Evolutionary conservation across 2,113 vertebrate genomes (phyloP), one percentile per base, ranked within the genome.

Genomic region (Telmatochromis sp.): DNA sequence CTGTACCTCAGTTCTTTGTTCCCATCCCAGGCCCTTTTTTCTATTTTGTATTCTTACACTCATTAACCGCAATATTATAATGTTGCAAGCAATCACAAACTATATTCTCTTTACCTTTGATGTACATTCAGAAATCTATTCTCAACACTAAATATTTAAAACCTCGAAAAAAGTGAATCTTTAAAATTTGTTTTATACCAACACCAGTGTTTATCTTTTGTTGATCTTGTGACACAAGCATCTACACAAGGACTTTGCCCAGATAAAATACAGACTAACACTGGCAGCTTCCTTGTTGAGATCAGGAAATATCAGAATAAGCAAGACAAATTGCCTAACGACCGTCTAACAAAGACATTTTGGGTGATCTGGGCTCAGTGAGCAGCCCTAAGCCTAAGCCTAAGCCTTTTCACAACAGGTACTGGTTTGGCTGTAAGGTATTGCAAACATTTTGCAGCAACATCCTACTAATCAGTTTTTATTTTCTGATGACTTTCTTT

Each of bases 71-170:
- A 31, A 6, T 31, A 31, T 31, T 23, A 23, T 23, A 23, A 23
- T 23, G 23, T 23, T 37, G 35, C 35, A 37, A 37, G 35, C 35
- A 37, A 37, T 37, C 35, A 37, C 35, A 37, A 35, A 37, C 35
- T 0, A 37, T 37, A 37, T 37, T 10, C 35, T 37, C 35, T 37
- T 37, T 37, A 37, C 1, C 9, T 2, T 37, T 1, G 1, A 37
- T 37, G 35, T 37, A 37, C 9, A 35, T 33, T 33, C 1, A 37
- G 35, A 10, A 37, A 37, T 37, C 9, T 37, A 37, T 37, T 10
- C 35, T 37, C 35, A 37, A 37, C 35, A 40, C 37, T 40, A 40
- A 70, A 42, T 42, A 3, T 70, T 70, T 42, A 6, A 70, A 70
- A 23, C n/a, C 3, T 70, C 3, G 1, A 23, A 70, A 70, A 14